These are phyloP conservation scores for Chrysaora quinquecirrha DNA, from an alignment of 30 jellyfish, hydroid and myxozoan genomes.

Conservation along the genomic window DNA sequence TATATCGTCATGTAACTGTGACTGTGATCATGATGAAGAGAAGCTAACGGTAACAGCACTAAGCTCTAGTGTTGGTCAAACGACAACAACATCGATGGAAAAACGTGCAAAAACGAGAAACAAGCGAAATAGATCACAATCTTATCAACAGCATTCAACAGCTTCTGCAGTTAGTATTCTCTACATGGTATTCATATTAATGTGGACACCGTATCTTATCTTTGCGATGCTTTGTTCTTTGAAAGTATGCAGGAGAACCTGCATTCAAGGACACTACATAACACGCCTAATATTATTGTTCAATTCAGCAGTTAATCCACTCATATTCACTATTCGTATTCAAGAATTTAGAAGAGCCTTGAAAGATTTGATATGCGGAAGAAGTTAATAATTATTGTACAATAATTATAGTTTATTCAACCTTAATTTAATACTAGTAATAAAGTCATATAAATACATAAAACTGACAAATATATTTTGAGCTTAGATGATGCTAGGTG, in stretches of 20 bases:
- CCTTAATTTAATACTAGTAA: too few relatives aligned
- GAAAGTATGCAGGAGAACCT: neutral
- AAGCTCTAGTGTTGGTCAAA: neutral
- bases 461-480: too few relatives aligned
- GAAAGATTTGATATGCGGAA: constrained; percentile 1
- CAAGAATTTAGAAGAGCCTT: constrained; percentile 27
- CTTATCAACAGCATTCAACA: neutral
- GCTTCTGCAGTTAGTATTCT: constrained; percentile 31
- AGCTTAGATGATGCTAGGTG: too few relatives aligned
- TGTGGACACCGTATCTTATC: constrained; percentile 49
- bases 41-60: neutral
- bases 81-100: neutral
- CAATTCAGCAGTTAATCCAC: constrained; percentile 49
- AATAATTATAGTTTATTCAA: too few relatives aligned
- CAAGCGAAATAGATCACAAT: neutral
- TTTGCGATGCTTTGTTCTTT: neutral
- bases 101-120: neutral
- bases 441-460: too few relatives aligned
- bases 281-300: neutral
- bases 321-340: constrained; percentile 41
- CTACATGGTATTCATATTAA: constrained; percentile 25
- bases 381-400: too few relatives aligned
- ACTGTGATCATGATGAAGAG: neutral
- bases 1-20: neutral
- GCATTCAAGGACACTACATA: neutral